Conservation (phyloP, 2,888 invertebrate genomes). For the Melinopterus prodromus region DNA sequence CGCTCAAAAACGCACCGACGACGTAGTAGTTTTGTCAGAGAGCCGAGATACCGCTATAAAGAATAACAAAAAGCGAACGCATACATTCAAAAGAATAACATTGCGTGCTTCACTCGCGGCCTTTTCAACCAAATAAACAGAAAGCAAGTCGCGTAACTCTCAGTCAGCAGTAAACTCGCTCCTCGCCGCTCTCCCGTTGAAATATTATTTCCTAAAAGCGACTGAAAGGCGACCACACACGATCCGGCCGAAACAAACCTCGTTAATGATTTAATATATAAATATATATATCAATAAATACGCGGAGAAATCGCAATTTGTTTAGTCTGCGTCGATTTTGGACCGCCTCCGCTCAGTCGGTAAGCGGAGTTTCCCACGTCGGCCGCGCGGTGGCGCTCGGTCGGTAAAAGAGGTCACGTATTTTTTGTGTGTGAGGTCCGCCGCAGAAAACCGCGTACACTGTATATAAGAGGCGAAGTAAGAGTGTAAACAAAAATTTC, state of each 20-base stretch:
- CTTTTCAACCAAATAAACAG: conserved; percentile 4
- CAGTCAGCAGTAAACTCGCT: background rate
- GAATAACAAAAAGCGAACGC: background rate
- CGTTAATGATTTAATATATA: background rate
- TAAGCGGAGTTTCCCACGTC: background rate
- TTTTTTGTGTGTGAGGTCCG: background rate
- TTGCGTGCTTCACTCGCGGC: background rate
- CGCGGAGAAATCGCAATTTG: background rate
- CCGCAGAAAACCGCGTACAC: too few relatives aligned
- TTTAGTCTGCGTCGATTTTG: conserved; percentile 4
- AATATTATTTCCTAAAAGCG: conserved; percentile 4
- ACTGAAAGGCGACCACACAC: background rate
- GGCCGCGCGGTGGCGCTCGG: background rate
- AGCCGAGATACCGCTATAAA: background rate
- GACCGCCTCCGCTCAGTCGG: background rate
- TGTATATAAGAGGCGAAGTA: too few relatives aligned
- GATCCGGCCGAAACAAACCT: background rate
- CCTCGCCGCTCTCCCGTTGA: background rate
- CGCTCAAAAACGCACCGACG: background rate
- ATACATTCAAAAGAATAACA: background rate
- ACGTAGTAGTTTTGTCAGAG: background rate
- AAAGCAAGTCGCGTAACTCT: background rate
- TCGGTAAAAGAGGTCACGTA: background rate
- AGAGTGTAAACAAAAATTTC: background rate
- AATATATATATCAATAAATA: background rate